Base-by-base conservation (phyloP, 2,888 invertebrate species). In the Acleris holmiana region DNA sequence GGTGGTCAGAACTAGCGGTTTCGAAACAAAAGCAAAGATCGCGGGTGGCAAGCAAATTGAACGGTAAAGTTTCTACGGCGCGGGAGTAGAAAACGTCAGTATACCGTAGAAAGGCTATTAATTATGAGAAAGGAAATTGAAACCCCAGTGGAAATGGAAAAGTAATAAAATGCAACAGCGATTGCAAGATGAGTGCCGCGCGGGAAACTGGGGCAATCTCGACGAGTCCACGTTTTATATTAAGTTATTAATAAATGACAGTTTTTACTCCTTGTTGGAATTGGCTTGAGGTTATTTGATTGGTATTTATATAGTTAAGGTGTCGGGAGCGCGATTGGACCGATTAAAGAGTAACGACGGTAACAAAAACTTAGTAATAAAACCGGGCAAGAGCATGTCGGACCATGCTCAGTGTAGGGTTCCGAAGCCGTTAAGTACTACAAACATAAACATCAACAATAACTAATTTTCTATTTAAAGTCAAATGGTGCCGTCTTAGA, bases 81-180 rank as follows among this genome's bases (percentile, higher is more conserved):
- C 74, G 79, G 83, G 86, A 86, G 85, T 83, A 85, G 88, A 85
- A 85, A 84, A 85, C 80, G 86, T 80, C 89, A 85, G 84, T 83
- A 79, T 83, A 80, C 82, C 81, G 84, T 79, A 84, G 88, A 87
- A 86, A 89, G 84, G 86, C 89, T 89, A 90, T 91, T 91, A 91
- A 91, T 92, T 91, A 91, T 89, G 84, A 86, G 86, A 86, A 86
- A 86, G 91, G 91, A 91, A 90, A 92, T 91, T 88, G 91, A 91
- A 91, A 89, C 87, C 91, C 86, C 89, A 86, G 82, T 85, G 92
- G 91, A 91, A 91, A 92, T 92, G 87, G 89, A 90, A 91, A 90
- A 91, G 91, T 91, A 92, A 91, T 91, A 91, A 91, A 91, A 92
- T 91, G 90, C 90, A 88, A 89, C 88, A 89, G 85, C 86, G 86